These are phyloP conservation scores for Dendrocopos noguchii DNA, from an alignment of 2,113 vertebrate genomes.

Conservation along the genomic window DNA sequence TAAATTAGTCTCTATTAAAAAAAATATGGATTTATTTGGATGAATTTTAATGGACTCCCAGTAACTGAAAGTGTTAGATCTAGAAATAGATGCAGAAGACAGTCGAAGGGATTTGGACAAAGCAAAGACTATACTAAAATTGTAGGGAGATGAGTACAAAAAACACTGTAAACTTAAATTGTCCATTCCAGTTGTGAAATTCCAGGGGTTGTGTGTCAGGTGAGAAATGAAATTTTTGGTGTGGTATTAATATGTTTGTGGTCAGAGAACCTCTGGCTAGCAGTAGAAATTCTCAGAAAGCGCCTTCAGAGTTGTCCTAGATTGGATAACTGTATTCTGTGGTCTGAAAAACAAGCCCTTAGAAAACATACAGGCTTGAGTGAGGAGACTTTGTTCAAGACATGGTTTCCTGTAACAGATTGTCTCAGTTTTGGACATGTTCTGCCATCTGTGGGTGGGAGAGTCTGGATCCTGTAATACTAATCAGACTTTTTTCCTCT, in stretches of 20 bases:
- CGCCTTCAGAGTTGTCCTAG: background rate
- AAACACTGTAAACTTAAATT: background rate
- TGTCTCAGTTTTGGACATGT: background rate
- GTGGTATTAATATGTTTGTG: background rate
- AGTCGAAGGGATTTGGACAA: background rate
- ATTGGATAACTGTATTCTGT: background rate
- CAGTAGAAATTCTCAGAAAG: background rate
- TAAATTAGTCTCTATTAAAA: background rate
- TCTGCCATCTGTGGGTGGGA: background rate
- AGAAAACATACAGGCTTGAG: background rate
- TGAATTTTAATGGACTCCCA: background rate
- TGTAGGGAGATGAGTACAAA: background rate
- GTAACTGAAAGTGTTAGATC: background rate
- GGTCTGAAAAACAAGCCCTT: background rate
- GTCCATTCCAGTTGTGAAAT: background rate
- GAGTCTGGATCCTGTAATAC: conserved; percentile 23
- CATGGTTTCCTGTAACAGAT: conserved; percentile 14
- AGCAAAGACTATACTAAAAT: background rate
- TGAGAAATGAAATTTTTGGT: background rate
- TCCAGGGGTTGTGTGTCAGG: background rate
- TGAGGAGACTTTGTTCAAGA: background rate
- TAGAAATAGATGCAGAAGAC: background rate
- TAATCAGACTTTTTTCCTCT: background rate
- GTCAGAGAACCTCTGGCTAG: background rate
- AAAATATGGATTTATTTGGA: background rate